A percentile compares a stretch with the other conserved stretches of the same genome.
phyloP scores from a whole-genome alignment of 1,140 invertebrate species.

The Drosophila baimaii region DNA sequence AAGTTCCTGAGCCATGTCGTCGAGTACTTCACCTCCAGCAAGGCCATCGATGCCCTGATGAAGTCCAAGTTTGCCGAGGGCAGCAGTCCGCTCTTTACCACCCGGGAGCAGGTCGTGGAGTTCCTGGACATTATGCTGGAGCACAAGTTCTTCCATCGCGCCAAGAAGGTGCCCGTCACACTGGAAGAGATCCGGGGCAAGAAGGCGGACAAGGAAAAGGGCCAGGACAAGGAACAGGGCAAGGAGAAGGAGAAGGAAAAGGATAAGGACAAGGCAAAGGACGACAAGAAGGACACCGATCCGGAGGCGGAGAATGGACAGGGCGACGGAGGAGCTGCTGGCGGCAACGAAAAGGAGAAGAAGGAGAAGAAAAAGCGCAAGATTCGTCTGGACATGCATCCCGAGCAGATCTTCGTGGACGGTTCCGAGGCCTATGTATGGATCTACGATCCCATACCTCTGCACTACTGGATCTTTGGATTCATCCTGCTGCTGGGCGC shows the following conservation, averaged over 20 bases:
- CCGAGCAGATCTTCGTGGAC: slow-evolving; percentile 97
- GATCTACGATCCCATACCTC: slow-evolving; percentile 99
- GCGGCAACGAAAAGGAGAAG: slow-evolving; percentile 55
- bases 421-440: slow-evolving; percentile 98
- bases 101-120: slow-evolving; percentile 90
- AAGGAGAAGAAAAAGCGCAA: slow-evolving; percentile 88
- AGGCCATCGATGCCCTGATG: slow-evolving; percentile 95
- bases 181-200: slow-evolving; percentile 88
- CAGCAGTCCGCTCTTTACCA: slow-evolving; percentile 91
- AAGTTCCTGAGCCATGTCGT: slow-evolving; percentile 98
- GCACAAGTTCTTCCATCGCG: slow-evolving; percentile 98
- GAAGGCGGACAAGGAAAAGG: slow-evolving; percentile 76
- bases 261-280: slow-evolving; percentile 81
- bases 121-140: slow-evolving; percentile 94
- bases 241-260: slow-evolving; percentile 85
- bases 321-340: slow-evolving; percentile 51
- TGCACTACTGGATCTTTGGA: slow-evolving; percentile 98
- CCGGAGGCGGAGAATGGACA: slow-evolving; percentile 49
- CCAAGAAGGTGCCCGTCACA: slow-evolving; percentile 93
- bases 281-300: slow-evolving; percentile 55
- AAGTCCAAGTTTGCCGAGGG: slow-evolving; percentile 96
- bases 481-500: slow-evolving; percentile 95
- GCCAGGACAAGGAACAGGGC: slow-evolving; percentile 38
- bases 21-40: slow-evolving; percentile 95
- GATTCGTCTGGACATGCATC: slow-evolving; percentile 96